Base-by-base conservation (phyloP, 2,888 invertebrate species). In the Drosophila demipolita region DNA sequence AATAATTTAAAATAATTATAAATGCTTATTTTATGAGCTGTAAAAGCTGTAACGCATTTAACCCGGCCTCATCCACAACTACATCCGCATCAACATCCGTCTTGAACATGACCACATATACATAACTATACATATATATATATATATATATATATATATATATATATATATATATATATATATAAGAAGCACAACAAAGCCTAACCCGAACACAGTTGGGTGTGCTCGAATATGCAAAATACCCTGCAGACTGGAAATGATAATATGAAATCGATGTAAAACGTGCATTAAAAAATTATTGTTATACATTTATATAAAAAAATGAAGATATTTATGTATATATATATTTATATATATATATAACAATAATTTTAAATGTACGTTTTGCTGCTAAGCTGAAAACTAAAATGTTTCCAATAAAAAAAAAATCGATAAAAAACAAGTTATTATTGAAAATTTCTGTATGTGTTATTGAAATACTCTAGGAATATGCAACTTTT, bases 1-100 rank as follows among this genome's bases (percentile, higher is more conserved):
- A 87, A 87, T 82, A 87, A 87, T 87, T 87, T 84, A 87, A 89
- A 89, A 87, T 85, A 89, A 89, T 89, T 89, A 80, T 85, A 80
- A 89, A 89, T 89, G 89, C 87, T 89, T 87, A 87, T 89, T 85
- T 78, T 84, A 87, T 84, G 84, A 75, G 82, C 65, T 69, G 45
- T 66, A 49, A 66, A 69, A 63, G 66, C 70, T 75, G 26, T 26
- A 26, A 48, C 57, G 33, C 42, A 35, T 55, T 57, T 17, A 15
- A 33, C 42, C 53, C 52, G 40, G 45, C 32, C 50, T 23, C 38
- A 68, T 61, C 20, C 58, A n/a, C 59, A 54, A 3, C n/a, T 15
- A 36, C 12, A 36, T 36, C 15, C 65, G 32, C 42, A 64, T 60
- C 23, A 55, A n/a, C 50, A 35, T 61, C 26, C 58, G 20, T 55